These are phyloP conservation scores for Uropsilus gracilis DNA, from an alignment of 2,113 vertebrate species.

Conservation along the genomic window DNA sequence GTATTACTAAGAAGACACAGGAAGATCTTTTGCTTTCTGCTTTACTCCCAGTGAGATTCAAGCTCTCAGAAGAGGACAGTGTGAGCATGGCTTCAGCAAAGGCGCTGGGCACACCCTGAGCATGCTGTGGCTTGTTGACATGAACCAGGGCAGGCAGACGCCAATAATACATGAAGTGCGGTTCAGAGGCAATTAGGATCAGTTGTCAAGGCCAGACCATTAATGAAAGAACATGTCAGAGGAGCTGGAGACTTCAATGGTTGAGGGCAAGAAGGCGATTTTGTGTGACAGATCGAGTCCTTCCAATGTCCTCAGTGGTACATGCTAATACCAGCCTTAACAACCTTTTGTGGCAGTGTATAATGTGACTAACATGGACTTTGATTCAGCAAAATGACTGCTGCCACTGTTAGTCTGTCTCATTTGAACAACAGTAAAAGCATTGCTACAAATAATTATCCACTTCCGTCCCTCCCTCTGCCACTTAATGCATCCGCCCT, in stretches of 20 bases:
- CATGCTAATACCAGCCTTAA: conserved; percentile 96
- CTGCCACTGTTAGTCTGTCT: conserved; percentile 92
- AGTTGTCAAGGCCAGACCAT: conserved; percentile 97
- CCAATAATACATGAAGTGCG: conserved; percentile 98
- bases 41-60: conserved; percentile 78
- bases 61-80: conserved; percentile 81
- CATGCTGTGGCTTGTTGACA: conserved; percentile 93
- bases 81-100: conserved; percentile 85
- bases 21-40: conserved; percentile 82
- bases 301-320: conserved; percentile 95
- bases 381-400: conserved; percentile 94
- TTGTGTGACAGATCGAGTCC: conserved; percentile 97
- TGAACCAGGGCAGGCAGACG: conserved; percentile 95
- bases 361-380: conserved; percentile 91
- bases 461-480: conserved; percentile 82
- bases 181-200: conserved; percentile 99
- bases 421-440: conserved; percentile 87
- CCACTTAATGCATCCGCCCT: conserved; percentile 83
- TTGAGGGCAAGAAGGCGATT: conserved; percentile 93
- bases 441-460: conserved; percentile 91
- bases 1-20: conserved; percentile 82
- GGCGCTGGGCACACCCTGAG: conserved; percentile 86
- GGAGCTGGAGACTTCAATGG: conserved; percentile 90
- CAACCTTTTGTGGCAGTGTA: conserved; percentile 90
- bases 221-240: conserved; percentile 96